phyloP scores from a whole-genome alignment of 2,888 invertebrate genomes.

The Cacoxenus indagator region DNA sequence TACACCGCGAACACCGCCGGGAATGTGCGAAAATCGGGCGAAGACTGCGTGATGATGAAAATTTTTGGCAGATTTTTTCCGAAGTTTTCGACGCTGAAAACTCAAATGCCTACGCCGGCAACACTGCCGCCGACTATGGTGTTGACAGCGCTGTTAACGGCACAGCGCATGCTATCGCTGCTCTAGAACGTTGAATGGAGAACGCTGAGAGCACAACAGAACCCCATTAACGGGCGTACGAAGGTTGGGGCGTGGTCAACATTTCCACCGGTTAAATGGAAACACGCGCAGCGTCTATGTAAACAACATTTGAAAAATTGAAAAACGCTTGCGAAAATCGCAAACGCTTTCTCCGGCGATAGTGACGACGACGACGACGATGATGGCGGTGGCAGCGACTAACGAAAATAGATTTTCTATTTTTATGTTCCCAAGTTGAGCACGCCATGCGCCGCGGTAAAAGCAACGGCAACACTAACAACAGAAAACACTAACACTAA shows the following conservation, averaged over 20 bases:
- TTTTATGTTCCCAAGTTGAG: neutral
- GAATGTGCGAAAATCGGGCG: conserved; percentile 56
- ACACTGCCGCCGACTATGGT: neutral
- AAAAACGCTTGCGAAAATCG: neutral
- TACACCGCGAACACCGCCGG: neutral
- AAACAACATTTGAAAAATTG: neutral
- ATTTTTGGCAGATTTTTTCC: conserved; percentile 14
- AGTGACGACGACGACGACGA: neutral
- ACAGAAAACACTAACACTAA: neutral
- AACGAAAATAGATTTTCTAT: conserved; percentile 14
- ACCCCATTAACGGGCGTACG: neutral
- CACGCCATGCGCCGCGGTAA: neutral
- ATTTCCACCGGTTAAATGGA: neutral
- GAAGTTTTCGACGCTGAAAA: conserved; percentile 13
- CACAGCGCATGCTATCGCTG: neutral
- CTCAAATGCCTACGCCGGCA: neutral
- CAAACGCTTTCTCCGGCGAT: neutral
- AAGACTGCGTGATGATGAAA: conserved; percentile 46
- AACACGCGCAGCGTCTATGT: conserved; percentile 2
- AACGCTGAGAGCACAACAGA: neutral
- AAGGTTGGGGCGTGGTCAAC: neutral
- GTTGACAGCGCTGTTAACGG: neutral
- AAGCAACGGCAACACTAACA: neutral
- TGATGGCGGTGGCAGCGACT: neutral
- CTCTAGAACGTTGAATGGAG: too few species aligned